phyloP scores from a whole-genome alignment of 2,797 vertebrate genomes.

The Onychomys leucogaster region DNA sequence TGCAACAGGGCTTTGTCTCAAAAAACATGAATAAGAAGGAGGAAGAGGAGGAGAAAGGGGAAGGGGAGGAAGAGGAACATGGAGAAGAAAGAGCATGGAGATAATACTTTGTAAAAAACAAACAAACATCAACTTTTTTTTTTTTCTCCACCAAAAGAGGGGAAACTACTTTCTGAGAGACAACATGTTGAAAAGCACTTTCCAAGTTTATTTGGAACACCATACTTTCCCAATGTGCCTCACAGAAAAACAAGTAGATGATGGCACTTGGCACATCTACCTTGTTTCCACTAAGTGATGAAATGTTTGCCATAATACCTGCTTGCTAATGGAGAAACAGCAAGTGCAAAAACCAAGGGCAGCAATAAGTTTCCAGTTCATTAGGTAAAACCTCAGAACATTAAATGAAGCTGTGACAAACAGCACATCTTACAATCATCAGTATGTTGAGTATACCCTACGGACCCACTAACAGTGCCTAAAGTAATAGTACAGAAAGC shows the following conservation, averaged over 20 bases:
- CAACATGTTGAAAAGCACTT: slow-evolving; percentile 21
- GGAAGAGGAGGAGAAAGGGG: neutral
- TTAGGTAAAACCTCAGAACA: neutral
- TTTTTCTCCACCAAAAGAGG: neutral
- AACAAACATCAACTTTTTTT: neutral
- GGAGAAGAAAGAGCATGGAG: neutral
- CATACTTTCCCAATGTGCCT: slow-evolving; percentile 64
- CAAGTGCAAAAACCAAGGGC: neutral
- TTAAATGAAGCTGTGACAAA: slow-evolving; percentile 5
- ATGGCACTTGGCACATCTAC: slow-evolving; percentile 31
- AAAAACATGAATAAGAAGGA: neutral
- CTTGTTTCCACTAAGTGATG: slow-evolving; percentile 6
- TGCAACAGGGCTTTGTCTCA: neutral
- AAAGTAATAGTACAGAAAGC: slow-evolving; percentile 36
- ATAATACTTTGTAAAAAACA: neutral
- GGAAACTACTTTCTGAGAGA: slow-evolving; percentile 41
- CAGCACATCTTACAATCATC: neutral
- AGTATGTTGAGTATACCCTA: neutral
- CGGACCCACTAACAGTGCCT: neutral
- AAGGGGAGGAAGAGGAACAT: no score
- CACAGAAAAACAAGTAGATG: slow-evolving; percentile 48
- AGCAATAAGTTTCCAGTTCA: neutral
- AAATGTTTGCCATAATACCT: slow-evolving; percentile 15
- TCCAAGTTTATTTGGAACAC: slow-evolving; percentile 66
- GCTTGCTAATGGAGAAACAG: neutral